Base-by-base conservation (phyloP, 2,113 vertebrate genomes). In the Vicugna pacos region DNA sequence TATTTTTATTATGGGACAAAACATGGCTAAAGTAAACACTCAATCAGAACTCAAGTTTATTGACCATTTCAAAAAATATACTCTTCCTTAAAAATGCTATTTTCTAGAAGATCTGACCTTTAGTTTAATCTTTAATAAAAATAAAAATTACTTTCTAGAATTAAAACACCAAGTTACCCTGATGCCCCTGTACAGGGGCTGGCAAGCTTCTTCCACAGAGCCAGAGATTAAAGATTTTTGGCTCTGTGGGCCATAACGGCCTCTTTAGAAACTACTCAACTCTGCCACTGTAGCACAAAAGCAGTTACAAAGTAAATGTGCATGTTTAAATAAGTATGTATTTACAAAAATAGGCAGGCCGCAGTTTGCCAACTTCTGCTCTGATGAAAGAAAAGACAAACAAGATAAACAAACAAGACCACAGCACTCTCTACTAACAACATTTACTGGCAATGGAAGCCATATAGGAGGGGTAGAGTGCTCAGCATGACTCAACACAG, bases 141-240 rank as follows among this genome's bases (percentile, higher is more conserved):
- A 88, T 72, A 64, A 91, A 86, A 85, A 81, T 70, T 62, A 83
- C 73, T 70, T 79, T 95, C 17, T 88, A 82, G 19, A 85, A 85
- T 26, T 48, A 52, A 93, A 91, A 89, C n/a, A 67, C 22, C 22
- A 91, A 81, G 32, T 79, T 82, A 95, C 12, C 77, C 8, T 70
- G 30, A 79, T 35, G 0, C 30, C 93, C 50, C 30, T n/a, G 38
- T 16, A 91, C 8, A 17, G 15, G 8, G 7, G 2, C 30, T 72
- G 16, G 50, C 72, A 72, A 62, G 64, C 15, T 38, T 64, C 52
- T 69, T 73, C 60, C 11, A 58, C 32, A 80, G 42, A 92, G 52
- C 58, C 46, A 28, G n/a, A 32, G 0, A 50, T n/a, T 46, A 84
- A 94, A 75, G 35, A 35, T 12, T 80, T 89, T 46, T n/a, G 79